Percentiles rank a stretch among this genome's conserved stretches.
Evolutionary conservation across 2,888 invertebrate genomes (phyloP).

Genomic region (Allacma fusca): DNA sequence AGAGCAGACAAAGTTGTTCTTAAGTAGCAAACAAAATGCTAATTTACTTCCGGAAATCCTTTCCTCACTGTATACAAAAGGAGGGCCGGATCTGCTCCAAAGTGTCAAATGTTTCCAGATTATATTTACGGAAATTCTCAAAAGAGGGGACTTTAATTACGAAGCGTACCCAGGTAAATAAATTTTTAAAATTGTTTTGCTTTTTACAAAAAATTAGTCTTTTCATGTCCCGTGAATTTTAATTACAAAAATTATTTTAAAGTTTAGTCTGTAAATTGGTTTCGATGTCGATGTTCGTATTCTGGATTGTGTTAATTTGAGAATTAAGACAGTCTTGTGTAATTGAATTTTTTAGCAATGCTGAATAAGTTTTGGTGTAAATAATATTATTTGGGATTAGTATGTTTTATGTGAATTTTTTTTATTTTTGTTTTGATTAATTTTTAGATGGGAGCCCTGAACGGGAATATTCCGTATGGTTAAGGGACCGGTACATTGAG

Average conservation of each 20-base stretch:
- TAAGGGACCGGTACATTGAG: slow-evolving; percentile 75
- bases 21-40: slow-evolving; percentile 33
- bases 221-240: too few species aligned
- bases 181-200: neutral
- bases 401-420: too few species aligned
- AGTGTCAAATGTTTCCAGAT: slow-evolving; percentile 25
- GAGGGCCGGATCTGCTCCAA: slow-evolving; percentile 19
- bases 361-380: too few species aligned
- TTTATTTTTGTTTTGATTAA: too few species aligned
- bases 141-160: slow-evolving; percentile 29
- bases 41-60: slow-evolving; percentile 35
- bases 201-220: neutral
- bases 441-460: too few species aligned
- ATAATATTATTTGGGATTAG: too few species aligned
- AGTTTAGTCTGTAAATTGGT: too few species aligned
- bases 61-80: slow-evolving; percentile 8
- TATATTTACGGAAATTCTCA: slow-evolving; percentile 65
- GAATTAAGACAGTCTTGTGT: too few species aligned
- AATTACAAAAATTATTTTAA: too few species aligned
- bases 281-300: too few species aligned
- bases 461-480: slow-evolving; percentile 73
- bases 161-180: slow-evolving; percentile 8
- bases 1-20: slow-evolving; percentile 31
- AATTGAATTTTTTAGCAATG: too few species aligned
- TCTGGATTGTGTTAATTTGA: too few species aligned